Evolutionary conservation across 2,113 vertebrate genomes (phyloP).

Genomic region (Mesembrinibis cayennensis): DNA sequence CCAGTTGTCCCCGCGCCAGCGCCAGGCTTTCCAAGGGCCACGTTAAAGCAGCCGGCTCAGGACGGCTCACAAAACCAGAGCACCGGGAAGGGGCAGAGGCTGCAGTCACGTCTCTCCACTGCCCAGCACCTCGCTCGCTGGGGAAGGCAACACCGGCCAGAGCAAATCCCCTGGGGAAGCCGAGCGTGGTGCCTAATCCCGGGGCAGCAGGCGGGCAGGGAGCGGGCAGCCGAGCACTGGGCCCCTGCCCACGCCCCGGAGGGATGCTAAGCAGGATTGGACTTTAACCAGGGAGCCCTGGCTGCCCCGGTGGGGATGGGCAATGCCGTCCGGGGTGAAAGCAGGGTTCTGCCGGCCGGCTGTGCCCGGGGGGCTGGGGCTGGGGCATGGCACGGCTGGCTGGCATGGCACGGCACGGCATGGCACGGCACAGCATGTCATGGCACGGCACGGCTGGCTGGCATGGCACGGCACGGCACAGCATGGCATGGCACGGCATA

Average conservation of each 20-base stretch:
- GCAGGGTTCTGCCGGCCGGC: background rate
- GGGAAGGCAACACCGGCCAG: background rate
- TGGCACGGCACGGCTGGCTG: too few species aligned
- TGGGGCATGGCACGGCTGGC: too few species aligned
- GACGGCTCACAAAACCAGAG: background rate
- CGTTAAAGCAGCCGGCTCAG: background rate
- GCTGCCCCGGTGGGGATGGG: background rate
- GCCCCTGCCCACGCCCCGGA: background rate
- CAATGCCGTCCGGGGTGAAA: background rate
- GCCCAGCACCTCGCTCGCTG: background rate
- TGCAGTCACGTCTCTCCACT: background rate
- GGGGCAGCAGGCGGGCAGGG: background rate
- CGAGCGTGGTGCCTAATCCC: background rate
- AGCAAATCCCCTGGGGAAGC: background rate
- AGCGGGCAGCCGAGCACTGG: background rate
- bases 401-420: too few species aligned
- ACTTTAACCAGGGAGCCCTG: conserved; percentile 4
- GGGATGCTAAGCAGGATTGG: conserved; percentile 15
- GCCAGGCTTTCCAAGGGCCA: background rate
- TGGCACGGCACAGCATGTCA: background rate
- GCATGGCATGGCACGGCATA: too few species aligned
- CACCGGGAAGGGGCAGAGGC: background rate
- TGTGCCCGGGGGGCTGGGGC: too few species aligned
- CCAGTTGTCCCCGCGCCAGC: background rate
- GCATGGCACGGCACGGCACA: too few species aligned